Evolutionary conservation across 1,140 invertebrate genomes (phyloP).

Genomic region (Drosophila burlai): DNA sequence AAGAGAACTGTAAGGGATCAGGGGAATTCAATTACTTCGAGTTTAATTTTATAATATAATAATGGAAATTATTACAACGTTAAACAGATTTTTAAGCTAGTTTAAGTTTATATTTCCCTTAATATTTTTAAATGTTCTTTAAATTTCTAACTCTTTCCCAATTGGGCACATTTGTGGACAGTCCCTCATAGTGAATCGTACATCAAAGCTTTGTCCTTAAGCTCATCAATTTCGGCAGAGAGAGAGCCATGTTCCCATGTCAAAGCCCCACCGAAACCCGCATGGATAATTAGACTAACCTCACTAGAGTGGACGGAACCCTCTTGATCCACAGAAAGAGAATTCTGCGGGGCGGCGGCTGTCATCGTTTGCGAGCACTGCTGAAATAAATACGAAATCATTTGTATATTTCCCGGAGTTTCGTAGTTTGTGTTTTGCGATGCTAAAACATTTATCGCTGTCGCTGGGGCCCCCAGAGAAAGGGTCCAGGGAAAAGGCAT

Average conservation of each 20-base stretch:
- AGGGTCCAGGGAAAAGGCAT: slow-evolving; percentile 35
- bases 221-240: slow-evolving; percentile 25
- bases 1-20: background rate
- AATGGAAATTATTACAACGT: background rate
- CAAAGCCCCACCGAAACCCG: slow-evolving; percentile 28
- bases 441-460: slow-evolving; percentile 81
- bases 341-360: slow-evolving; percentile 29
- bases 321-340: slow-evolving; percentile 26
- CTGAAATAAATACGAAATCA: slow-evolving; percentile 83
- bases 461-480: slow-evolving; percentile 42
- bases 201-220: slow-evolving; percentile 11
- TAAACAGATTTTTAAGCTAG: background rate
- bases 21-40: background rate
- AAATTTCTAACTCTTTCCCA: no score
- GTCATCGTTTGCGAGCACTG: slow-evolving; percentile 40
- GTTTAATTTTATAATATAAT: background rate
- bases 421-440: slow-evolving; percentile 75
- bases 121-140: no score
- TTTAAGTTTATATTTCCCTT: no score
- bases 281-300: slow-evolving; percentile 61
- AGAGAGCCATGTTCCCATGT: slow-evolving; percentile 8
- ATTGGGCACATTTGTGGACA: slow-evolving; percentile 8
- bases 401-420: slow-evolving; percentile 81
- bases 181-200: background rate
- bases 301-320: slow-evolving; percentile 18